Evolutionary conservation across 1,140 invertebrate species (phyloP), one percentile per base, ranked within the genome.

Genomic region (Gonioctena quinquepunctata): DNA sequence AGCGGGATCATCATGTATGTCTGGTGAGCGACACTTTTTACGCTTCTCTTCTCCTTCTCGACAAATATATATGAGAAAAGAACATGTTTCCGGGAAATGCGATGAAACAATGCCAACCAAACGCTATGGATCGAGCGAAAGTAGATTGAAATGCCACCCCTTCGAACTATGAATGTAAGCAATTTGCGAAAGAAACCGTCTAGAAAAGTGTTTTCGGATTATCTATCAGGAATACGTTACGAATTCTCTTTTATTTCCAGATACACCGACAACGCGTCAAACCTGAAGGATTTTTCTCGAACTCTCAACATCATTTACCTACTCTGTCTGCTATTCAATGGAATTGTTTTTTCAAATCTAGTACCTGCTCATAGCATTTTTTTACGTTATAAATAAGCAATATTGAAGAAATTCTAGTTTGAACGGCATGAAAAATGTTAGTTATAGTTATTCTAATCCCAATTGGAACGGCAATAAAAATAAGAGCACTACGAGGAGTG

Each of bases 21-120:
- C 33, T 42, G 33, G 13, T 13, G 33, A 8, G 33, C 63, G 63
- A 66, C 63, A 66, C 48, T 66, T 66, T 66, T 66, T 26, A 50
- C 63, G 63, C 48, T 25, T 26, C 21, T 54, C 63, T 66, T 52
- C 48, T 52, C 63, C 63, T 54, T 48, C 50, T 7, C 23, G 63
- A 66, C 63, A 66, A 52, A 26, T 66, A 66, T 48, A 52, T 66
- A 66, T 66, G 63, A 66, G 63, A 66, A 52, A 64, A 26, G 61
- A 49, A 64, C 42, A 64, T 64, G 28, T 64, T 49, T 11, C 25
- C n/a, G 33, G 50, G 62, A 52, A 52, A 66, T 27, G 18, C 59
- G 59, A 61, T 33, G 27, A 61, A 33, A 61, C 59, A 61, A 42
- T 42, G 33, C 33, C 23, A 54, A 48, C 61, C n/a, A n/a, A 66